Evolutionary conservation across 2,113 vertebrate species (phyloP).

Genomic region (Hippocampus barbouri): DNA sequence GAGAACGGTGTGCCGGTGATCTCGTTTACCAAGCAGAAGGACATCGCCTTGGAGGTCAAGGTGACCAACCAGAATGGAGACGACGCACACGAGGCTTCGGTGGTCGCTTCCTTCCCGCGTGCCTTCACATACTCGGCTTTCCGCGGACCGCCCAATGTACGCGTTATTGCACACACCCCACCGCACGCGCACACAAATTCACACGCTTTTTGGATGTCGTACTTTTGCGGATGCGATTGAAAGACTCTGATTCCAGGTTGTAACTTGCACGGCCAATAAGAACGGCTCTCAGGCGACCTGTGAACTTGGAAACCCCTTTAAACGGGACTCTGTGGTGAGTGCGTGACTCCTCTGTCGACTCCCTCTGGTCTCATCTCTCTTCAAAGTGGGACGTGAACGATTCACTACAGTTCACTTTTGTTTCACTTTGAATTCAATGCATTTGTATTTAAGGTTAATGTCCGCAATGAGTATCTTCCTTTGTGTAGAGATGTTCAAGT

Average conservation of each 20-base stretch:
- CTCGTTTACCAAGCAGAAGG: slow-evolving; percentile 83
- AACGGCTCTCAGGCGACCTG: slow-evolving; percentile 83
- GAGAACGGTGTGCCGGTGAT: slow-evolving; percentile 75
- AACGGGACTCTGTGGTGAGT: slow-evolving; percentile 78
- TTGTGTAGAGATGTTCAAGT: neutral
- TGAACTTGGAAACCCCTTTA: slow-evolving; percentile 93
- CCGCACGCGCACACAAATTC: neutral
- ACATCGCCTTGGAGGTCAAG: slow-evolving; percentile 85
- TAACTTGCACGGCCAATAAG: slow-evolving; percentile 79
- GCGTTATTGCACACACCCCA: slow-evolving; percentile 23
- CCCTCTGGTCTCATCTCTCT: neutral
- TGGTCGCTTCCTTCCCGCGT: slow-evolving; percentile 75
- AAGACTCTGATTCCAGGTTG: slow-evolving; percentile 66
- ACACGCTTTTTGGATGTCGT: neutral
- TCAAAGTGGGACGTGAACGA: neutral
- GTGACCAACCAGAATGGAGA: slow-evolving; percentile 86
- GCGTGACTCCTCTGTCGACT: too few species aligned
- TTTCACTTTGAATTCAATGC: too few species aligned
- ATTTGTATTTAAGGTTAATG: too few species aligned
- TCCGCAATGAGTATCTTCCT: too few species aligned
- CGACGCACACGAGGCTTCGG: slow-evolving; percentile 85
- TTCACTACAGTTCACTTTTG: too few species aligned
- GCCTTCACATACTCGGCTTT: slow-evolving; percentile 80
- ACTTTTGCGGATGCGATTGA: slow-evolving; percentile 10
- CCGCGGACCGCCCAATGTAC: slow-evolving; percentile 55